These are phyloP conservation scores for Stomatorhinus ivindoensis DNA, from an alignment of 2,113 vertebrate genomes.

Conservation along the genomic window DNA sequence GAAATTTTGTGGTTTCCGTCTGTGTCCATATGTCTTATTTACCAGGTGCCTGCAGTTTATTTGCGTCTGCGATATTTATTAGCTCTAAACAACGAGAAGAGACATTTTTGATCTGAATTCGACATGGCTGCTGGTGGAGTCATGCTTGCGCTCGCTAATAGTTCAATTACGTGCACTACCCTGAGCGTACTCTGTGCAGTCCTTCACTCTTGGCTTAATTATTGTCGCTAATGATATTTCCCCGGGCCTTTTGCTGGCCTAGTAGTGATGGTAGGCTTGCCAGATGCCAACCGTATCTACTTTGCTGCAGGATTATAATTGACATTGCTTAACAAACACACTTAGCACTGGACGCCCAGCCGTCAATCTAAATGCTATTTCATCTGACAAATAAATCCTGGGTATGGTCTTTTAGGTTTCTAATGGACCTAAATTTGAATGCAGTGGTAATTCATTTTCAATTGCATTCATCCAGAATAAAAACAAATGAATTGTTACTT, in stretches of 20 bases:
- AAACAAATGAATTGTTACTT: neutral
- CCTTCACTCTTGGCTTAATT: constrained; percentile 12
- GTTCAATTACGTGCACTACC: constrained; percentile 3
- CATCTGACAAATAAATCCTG: neutral
- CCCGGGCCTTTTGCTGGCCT: neutral
- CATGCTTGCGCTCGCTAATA: neutral
- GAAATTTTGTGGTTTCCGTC: neutral
- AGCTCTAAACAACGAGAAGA: neutral
- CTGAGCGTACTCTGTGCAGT: neutral
- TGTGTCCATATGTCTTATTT: constrained; percentile 6
- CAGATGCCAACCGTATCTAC: neutral
- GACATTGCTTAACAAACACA: neutral
- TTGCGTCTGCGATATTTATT: neutral
- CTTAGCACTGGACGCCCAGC: neutral
- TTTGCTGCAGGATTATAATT: neutral
- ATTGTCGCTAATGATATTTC: constrained; percentile 6
- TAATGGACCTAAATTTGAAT: neutral
- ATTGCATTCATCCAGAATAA: neutral
- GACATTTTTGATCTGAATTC: constrained; percentile 9
- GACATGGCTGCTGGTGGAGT: neutral
- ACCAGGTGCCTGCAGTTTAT: constrained; percentile 5
- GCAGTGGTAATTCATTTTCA: neutral
- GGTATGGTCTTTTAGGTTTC: neutral
- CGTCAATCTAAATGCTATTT: neutral
- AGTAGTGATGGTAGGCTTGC: neutral